These are phyloP conservation scores for Silurus lanzhouensis DNA, from an alignment of 2,797 vertebrate species.

Conservation along the genomic window DNA sequence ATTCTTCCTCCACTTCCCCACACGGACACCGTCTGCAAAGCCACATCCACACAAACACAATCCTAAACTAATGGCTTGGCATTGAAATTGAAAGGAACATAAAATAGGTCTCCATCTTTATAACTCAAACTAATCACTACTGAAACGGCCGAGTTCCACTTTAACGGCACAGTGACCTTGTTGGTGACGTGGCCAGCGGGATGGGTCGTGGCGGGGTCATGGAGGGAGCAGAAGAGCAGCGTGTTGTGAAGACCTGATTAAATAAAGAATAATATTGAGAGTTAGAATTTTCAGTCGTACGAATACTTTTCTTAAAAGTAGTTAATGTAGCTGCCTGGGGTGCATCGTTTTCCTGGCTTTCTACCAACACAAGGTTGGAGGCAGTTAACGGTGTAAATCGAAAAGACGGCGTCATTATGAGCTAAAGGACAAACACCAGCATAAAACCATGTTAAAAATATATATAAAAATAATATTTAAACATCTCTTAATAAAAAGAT, in stretches of 20 bases:
- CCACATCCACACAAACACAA: background rate
- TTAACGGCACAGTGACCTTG: constrained; percentile 77
- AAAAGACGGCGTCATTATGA: background rate
- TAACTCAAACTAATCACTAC: background rate
- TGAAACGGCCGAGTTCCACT: background rate
- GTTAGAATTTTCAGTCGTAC: background rate
- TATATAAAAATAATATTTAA: background rate
- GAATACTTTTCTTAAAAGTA: background rate
- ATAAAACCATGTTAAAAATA: background rate
- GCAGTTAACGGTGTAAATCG: too few relatives aligned
- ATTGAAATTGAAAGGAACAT: background rate
- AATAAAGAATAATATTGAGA: background rate
- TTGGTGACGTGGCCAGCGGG: constrained; percentile 88
- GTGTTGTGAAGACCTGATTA: constrained; percentile 84
- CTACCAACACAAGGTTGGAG: background rate
- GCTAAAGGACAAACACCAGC: background rate
- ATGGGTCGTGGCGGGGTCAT: constrained; percentile 77
- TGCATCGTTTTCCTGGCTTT: background rate
- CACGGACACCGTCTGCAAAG: constrained; percentile 84
- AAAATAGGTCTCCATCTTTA: background rate
- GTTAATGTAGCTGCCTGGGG: background rate
- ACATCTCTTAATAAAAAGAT: background rate
- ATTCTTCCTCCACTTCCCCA: constrained; percentile 92
- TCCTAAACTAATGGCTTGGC: background rate
- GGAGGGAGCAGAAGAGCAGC: constrained; percentile 86